These are phyloP conservation scores for Poeciliopsis infans DNA, from an alignment of 2,797 vertebrate species.

Conservation along the genomic window DNA sequence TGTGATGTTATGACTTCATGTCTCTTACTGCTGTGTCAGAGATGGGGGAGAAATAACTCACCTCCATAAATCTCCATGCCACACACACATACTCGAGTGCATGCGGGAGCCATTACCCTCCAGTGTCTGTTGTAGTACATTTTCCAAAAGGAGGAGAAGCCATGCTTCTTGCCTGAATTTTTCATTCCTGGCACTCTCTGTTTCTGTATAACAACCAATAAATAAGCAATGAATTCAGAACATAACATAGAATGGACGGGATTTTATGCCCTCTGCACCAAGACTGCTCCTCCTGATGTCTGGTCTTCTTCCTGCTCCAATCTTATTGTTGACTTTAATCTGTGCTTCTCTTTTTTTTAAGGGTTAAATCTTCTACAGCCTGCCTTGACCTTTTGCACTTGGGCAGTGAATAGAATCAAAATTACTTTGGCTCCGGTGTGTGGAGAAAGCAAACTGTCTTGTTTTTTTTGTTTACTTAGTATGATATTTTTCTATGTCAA, in stretches of 20 bases:
- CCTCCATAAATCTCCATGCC: conserved; percentile 33
- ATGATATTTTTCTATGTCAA: conserved; percentile 59
- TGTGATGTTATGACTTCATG: conserved; percentile 3
- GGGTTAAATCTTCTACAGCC: conserved; percentile 23
- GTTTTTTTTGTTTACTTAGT: conserved; percentile 39
- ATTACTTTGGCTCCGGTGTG: conserved; percentile 23
- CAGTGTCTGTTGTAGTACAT: conserved; percentile 56
- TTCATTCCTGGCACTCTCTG: conserved; percentile 68
- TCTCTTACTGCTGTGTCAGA: conserved; percentile 38
- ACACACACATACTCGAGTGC: background rate
- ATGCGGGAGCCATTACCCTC: conserved; percentile 55
- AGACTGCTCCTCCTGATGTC: conserved; percentile 26
- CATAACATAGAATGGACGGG: conserved; percentile 63
- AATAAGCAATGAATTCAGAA: conserved; percentile 78
- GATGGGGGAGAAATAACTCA: conserved; percentile 22
- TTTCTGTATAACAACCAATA: conserved; percentile 71
- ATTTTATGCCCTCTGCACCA: conserved; percentile 56
- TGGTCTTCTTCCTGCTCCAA: conserved; percentile 25
- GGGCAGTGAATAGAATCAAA: conserved; percentile 37
- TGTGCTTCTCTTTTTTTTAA: conserved; percentile 19
- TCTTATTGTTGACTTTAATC: conserved; percentile 12
- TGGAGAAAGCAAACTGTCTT: conserved; percentile 11
- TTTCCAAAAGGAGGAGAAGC: conserved; percentile 69
- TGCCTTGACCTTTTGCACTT: conserved; percentile 37
- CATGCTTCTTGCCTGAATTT: conserved; percentile 69